Base-by-base conservation (phyloP, 2,797 vertebrate species). In the Todus mexicanus region DNA sequence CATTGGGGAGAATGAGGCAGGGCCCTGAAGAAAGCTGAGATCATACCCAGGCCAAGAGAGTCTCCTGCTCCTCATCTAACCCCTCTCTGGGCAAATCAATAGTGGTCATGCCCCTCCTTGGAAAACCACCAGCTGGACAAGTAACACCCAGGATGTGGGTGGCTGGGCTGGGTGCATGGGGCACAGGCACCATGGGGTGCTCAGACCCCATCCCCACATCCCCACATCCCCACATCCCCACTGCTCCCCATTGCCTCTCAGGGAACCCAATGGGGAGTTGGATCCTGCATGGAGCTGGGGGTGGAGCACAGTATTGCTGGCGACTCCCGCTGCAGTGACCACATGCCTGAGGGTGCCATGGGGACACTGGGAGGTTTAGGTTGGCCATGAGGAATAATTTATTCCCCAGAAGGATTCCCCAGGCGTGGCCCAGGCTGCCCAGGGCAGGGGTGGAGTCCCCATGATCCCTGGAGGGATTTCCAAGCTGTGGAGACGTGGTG, bases 241-340 rank as follows among this genome's bases (percentile, higher is more conserved):
- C 8, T 47, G 7, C 12, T 21, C 17, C 31, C 11, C 31, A 17
- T 17, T 50, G 64, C 11, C n/a, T n/a, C 25, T 29, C 2, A 2
- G 22, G 29, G 15, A 59, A 25, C 38, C 8, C 64, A 3, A 7
- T 0, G 1, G 72, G 45, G 15, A 12, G 10, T 1, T 0, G 0
- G 60, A 5, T 11, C n/a, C 21, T 60, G 40, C 2, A 5, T 25
- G n/a, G 45, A 43, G 12, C 21, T 54, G 14, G 35, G 18, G 47
- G 40, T 26, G 27, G n/a, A 78, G 27, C 56, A 69, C 8, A 48
- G 25, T 12, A 13, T 31, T 47, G 26, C n/a, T 38, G 17, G 10
- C 19, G 60, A 50, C 21, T 33, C 38, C 35, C 47, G 43, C 10
- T 0, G 0, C 43, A 40, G 35, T 25, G 45, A 26, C 61, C 45